Evolutionary conservation across 2,113 vertebrate species (phyloP).

Genomic region (Sciurus niger): DNA sequence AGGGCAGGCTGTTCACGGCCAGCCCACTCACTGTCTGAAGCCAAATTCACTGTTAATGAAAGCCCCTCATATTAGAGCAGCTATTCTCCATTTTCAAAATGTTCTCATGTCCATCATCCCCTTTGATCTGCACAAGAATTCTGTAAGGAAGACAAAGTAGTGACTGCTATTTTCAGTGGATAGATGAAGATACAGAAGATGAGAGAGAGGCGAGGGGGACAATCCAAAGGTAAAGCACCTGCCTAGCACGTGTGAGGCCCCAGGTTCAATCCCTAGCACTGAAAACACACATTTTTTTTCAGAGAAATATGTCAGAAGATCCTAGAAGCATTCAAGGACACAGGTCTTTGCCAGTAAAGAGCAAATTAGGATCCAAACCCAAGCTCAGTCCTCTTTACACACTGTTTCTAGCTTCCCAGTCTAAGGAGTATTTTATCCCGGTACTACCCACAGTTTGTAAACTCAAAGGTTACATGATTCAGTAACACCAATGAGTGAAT

Average conservation of each 20-base stretch:
- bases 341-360: background rate
- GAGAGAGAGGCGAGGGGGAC: background rate
- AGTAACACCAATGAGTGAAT: background rate
- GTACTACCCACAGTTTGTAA: background rate
- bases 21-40: slow-evolving; percentile 43
- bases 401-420: background rate
- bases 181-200: background rate
- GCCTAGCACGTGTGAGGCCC: background rate
- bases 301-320: background rate
- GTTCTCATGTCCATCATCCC: background rate
- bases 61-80: slow-evolving; percentile 17
- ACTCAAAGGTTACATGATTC: background rate
- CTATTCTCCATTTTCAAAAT: slow-evolving; percentile 22
- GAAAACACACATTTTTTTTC: too few relatives aligned
- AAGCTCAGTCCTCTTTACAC: background rate
- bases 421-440: background rate
- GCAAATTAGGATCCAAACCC: background rate
- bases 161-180: background rate
- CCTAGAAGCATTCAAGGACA: background rate
- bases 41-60: slow-evolving; percentile 54
- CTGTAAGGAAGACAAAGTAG: background rate
- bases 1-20: background rate
- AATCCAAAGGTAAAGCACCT: background rate
- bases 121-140: background rate
- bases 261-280: background rate